Evolutionary conservation across 2,888 invertebrate species (phyloP), one percentile per base, ranked within the genome.

Genomic region (Agrilus mali): DNA sequence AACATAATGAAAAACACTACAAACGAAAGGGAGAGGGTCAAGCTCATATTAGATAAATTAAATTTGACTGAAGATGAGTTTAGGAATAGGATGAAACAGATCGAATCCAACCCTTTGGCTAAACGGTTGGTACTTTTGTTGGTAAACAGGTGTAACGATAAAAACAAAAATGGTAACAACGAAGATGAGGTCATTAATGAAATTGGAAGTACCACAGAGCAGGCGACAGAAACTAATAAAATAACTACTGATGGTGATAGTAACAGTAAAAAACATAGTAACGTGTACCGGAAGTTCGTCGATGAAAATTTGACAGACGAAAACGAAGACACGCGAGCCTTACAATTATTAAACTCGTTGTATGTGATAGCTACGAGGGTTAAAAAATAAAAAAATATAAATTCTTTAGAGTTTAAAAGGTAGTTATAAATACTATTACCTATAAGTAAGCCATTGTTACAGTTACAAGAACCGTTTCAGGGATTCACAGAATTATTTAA

Each of bases 301-400:
- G 53, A 62, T 53, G 54, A 57, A 5, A 48, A 43, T 39, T 51
- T 62, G 34, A 54, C 51, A n/a, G 58, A 61, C 35, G 61, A 64
- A 13, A 60, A 74, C 41, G 78, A 87, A 12, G 87, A 88, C 57
- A 78, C 79, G 16, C 74, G 88, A 63, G 88, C 88, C 12, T 68
- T 89, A 55, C 86, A 88, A 66, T 69, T 89, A 53, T 74, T 89
- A 59, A 80, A 85, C 67, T 86, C 88, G 49, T 70, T 89, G 44
- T 89, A 88, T 66, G 79, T 84, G 49, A 79, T 89, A 61, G 87
- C 88, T 44, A 84, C 87, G 15, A 79, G 81, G 68, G 87, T 86
- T 77, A 86, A 86, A 55, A 75, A 73, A 68, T 70, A 68, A 60
- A 65, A 52, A 39, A 7, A 36, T 12, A 17, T 17, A 37, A 40